Evolutionary conservation across 1,140 invertebrate genomes (phyloP).

Genomic region (Brachionus paranguensis): DNA sequence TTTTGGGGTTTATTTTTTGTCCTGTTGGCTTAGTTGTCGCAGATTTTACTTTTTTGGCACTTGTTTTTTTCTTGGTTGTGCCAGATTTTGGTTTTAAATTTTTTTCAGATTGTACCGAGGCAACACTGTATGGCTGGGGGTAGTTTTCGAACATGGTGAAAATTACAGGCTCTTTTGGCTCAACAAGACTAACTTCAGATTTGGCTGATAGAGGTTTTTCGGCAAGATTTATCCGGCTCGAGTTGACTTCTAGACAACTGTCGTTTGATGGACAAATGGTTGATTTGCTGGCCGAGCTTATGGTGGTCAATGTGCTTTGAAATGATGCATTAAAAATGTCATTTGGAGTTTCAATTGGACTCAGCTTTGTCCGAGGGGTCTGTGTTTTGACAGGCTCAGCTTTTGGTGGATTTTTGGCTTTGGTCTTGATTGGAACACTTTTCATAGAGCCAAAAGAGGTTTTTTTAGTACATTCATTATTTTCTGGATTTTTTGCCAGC

Average conservation of each 20-base stretch:
- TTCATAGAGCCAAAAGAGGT: background rate
- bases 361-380: background rate
- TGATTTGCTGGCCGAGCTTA: background rate
- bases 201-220: constrained; percentile 1
- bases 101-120: background rate
- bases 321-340: background rate
- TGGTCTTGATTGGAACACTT: background rate
- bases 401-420: background rate
- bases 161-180: background rate
- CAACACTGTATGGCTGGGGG: background rate
- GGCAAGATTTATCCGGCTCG: background rate
- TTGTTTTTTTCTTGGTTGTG: background rate
- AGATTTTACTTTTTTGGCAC: background rate
- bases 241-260: background rate
- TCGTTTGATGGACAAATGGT: background rate
- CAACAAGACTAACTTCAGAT: background rate
- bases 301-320: background rate
- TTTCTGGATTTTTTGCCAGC: background rate
- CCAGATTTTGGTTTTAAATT: background rate
- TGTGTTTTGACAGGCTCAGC: background rate
- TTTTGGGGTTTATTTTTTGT: background rate
- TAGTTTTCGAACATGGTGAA: background rate
- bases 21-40: background rate
- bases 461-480: background rate
- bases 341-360: background rate